These are phyloP conservation scores for Parascotia fuliginaria DNA, from an alignment of 2,888 invertebrate species.

Conservation along the genomic window DNA sequence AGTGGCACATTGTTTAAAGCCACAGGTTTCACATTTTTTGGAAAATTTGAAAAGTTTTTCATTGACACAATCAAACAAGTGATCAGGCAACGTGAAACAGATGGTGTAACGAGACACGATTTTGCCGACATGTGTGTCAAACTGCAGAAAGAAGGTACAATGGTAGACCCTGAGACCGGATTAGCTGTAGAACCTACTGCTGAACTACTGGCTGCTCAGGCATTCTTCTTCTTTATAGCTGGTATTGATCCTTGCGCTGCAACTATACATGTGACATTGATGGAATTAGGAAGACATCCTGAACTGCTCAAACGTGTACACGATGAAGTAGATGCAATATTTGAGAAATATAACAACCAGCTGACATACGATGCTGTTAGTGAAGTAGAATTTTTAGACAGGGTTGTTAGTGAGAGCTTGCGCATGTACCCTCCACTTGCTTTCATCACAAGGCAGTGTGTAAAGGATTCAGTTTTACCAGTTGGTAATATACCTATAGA, in stretches of 20 bases:
- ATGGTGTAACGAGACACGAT: constrained; percentile 58
- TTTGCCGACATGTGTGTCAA: constrained; percentile 64
- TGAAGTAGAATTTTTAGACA: constrained; percentile 62
- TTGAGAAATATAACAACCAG: constrained; percentile 21
- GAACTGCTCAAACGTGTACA: constrained; percentile 47
- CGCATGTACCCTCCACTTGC: constrained; percentile 64
- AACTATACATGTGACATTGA: constrained; percentile 45
- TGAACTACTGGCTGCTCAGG: constrained; percentile 40
- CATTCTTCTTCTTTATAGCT: constrained; percentile 48
- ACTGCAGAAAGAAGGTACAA: constrained; percentile 58
- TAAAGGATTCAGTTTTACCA: constrained; percentile 25
- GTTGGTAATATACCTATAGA: not conserved
- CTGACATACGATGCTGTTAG: constrained; percentile 14
- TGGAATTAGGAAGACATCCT: constrained; percentile 59
- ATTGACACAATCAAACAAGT: constrained; percentile 64
- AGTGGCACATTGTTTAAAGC: constrained; percentile 40
- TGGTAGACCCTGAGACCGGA: constrained; percentile 56
- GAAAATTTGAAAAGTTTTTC: constrained; percentile 59
- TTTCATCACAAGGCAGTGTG: constrained; percentile 52
- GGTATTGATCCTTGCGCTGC: constrained; percentile 61
- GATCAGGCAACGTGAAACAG: constrained; percentile 53
- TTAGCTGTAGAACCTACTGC: constrained; percentile 62
- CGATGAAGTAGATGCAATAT: constrained; percentile 24
- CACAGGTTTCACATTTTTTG: constrained; percentile 15
- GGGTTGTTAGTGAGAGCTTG: constrained; percentile 56